Percentiles rank a stretch among this genome's conserved stretches.
phyloP scores from a whole-genome alignment of 2,888 invertebrate species.

The Drosophila robusta region DNA sequence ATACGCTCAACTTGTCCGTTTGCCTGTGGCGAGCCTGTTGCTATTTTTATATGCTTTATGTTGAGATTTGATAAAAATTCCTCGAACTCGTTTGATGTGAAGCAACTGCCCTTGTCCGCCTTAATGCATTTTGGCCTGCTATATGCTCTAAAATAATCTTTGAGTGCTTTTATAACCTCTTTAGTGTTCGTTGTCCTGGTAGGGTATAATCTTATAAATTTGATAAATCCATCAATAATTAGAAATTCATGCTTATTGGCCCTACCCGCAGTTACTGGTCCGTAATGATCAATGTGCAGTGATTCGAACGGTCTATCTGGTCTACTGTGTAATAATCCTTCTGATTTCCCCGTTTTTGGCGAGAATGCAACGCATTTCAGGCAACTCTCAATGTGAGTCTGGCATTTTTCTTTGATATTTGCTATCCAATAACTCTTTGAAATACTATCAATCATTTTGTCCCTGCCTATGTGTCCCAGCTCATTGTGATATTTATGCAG shows the following conservation, averaged over 20 bases:
- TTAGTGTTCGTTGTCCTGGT: neutral
- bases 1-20: too few species aligned
- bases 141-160: too few species aligned
- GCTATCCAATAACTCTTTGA: neutral
- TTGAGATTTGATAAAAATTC: too few species aligned
- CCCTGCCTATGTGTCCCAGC: neutral
- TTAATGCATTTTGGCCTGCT: too few species aligned
- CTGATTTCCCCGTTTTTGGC: neutral
- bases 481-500: neutral
- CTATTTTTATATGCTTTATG: too few species aligned
- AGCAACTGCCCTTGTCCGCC: too few species aligned
- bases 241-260: neutral
- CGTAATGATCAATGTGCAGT: neutral
- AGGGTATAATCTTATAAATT: neutral
- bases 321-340: slow-evolving; percentile 1
- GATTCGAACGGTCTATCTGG: neutral
- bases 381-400: neutral
- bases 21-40: too few species aligned
- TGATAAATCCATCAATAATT: neutral
- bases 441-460: neutral
- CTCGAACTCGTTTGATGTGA: too few species aligned
- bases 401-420: neutral
- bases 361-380: slow-evolving; percentile 5
- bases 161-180: too few species aligned
- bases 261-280: neutral